phyloP scores from a whole-genome alignment of 2,113 vertebrate species.

The Semnornis frantzii region DNA sequence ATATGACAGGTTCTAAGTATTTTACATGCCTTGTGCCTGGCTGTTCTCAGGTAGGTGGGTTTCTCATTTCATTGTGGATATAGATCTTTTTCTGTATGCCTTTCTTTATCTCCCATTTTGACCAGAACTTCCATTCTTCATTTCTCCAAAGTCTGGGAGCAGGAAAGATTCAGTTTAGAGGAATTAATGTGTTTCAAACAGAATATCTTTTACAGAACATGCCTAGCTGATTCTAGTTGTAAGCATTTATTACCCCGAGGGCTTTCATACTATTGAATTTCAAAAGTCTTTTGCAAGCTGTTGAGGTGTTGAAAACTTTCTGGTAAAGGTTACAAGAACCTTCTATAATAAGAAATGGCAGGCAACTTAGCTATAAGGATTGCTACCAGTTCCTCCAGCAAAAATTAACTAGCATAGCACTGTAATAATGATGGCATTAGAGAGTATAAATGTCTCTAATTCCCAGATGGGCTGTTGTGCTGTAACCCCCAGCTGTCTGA shows the following conservation, averaged over 20 bases:
- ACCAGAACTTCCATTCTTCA: neutral
- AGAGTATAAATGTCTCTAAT: neutral
- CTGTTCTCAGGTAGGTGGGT: neutral
- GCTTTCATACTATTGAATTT: conserved; percentile 32
- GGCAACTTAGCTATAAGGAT: neutral
- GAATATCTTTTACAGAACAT: neutral
- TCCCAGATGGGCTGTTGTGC: neutral
- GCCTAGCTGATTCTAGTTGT: neutral
- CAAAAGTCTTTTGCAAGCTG: conserved; percentile 23
- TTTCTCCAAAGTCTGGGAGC: neutral
- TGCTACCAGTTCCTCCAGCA: neutral
- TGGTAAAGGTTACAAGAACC: conserved; percentile 50
- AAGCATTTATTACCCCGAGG: conserved; percentile 31
- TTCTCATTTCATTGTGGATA: neutral
- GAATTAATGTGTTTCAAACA: conserved; percentile 22
- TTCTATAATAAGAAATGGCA: conserved; percentile 13
- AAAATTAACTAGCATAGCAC: conserved; percentile 1
- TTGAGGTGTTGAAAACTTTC: conserved; percentile 24
- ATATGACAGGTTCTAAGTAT: neutral
- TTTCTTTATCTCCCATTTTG: neutral
- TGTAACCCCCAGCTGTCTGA: neutral
- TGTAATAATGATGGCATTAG: neutral
- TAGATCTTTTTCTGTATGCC: neutral
- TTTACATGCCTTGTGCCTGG: neutral
- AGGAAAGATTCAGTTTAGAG: neutral